These are phyloP conservation scores for Drosophila limbata DNA, from an alignment of 2,888 invertebrate genomes.

Conservation along the genomic window DNA sequence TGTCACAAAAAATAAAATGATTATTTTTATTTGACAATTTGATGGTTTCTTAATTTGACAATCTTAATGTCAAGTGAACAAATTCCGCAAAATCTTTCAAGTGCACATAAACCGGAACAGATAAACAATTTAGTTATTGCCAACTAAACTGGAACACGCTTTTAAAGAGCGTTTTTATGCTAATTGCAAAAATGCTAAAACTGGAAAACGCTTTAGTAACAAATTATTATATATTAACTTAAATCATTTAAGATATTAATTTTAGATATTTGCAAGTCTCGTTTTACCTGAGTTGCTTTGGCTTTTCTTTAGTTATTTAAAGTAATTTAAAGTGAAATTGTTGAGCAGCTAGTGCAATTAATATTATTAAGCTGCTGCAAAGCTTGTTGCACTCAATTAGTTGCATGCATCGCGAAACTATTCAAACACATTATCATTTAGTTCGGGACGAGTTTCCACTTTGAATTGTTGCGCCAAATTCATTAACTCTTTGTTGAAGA, in stretches of 20 bases:
- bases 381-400: constrained; percentile 40
- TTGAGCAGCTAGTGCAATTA: constrained; percentile 28
- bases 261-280: background rate
- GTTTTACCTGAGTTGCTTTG: background rate
- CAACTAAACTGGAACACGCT: constrained; percentile 4
- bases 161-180: background rate
- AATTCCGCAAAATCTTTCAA: constrained; percentile 26
- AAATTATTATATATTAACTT: background rate
- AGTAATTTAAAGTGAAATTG: background rate
- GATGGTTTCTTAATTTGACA: constrained; percentile 28
- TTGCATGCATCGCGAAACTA: constrained; percentile 20
- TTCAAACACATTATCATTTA: constrained; percentile 29
- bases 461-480: constrained; percentile 4
- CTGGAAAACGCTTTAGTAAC: background rate
- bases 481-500: background rate
- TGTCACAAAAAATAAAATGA: constrained; percentile 15
- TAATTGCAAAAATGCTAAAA: background rate
- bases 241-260: background rate
- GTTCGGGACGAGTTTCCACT: constrained; percentile 4
- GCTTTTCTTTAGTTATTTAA: background rate
- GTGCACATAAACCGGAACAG: constrained; percentile 6
- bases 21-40: constrained; percentile 19
- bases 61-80: constrained; percentile 22
- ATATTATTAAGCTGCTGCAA: constrained; percentile 30
- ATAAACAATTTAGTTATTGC: constrained; percentile 9